phyloP scores from a whole-genome alignment of 2,888 invertebrate genomes.

The Anthoptus insignis region DNA sequence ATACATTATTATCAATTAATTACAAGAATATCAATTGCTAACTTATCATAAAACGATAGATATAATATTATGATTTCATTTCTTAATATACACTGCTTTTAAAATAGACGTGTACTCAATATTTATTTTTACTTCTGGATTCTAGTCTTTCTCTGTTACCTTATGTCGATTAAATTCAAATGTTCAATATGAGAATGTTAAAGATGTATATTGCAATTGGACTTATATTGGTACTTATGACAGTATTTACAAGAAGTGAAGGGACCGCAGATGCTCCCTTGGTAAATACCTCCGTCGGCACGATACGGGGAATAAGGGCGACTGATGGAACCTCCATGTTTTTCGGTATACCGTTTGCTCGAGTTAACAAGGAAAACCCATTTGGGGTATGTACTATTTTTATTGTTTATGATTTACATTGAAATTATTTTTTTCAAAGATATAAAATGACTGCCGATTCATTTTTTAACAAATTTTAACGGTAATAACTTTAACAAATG shows the following conservation, averaged over 20 bases:
- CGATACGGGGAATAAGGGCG: constrained; percentile 61
- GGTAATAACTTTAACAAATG: too few relatives aligned
- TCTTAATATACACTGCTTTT: too few relatives aligned
- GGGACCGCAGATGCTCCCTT: constrained; percentile 49
- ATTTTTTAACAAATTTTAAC: too few relatives aligned
- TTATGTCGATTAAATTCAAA: too few relatives aligned
- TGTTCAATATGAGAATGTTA: neutral
- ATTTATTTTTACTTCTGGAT: too few relatives aligned
- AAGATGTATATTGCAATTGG: neutral
- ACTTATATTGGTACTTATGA: neutral
- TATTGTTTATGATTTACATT: too few relatives aligned
- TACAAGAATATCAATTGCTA: neutral
- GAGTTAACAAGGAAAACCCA: constrained; percentile 59
- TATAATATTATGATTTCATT: neutral
- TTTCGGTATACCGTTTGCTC: constrained; percentile 69
- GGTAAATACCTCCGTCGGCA: constrained; percentile 60
- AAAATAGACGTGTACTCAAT: neutral
- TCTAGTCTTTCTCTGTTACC: too few relatives aligned
- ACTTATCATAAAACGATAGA: neutral
- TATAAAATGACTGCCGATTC: too few relatives aligned
- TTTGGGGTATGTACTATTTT: constrained; percentile 62
- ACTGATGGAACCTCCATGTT: constrained; percentile 65
- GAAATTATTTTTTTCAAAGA: neutral
- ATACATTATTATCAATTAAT: neutral
- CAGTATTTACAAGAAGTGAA: neutral